Conservation (phyloP, 2,888 invertebrate species). For the Andrena camellia region DNA sequence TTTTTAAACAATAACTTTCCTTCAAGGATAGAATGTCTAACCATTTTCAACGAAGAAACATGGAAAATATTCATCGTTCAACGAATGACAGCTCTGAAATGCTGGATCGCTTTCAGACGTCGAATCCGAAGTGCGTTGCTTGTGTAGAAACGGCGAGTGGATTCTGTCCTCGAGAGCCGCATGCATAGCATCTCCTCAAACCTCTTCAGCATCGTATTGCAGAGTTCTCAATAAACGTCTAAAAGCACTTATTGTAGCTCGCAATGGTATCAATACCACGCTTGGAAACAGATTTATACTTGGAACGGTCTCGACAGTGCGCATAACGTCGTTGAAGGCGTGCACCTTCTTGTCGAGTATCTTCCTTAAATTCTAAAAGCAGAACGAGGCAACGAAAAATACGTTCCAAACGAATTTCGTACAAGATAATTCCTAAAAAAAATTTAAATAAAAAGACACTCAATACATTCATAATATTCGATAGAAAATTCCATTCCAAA, state of each 20-base stretch:
- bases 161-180: neutral
- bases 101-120: neutral
- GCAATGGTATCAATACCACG: neutral
- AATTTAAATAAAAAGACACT: no score
- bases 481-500: no score
- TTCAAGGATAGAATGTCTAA: no score
- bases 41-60: neutral
- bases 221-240: slow-evolving; percentile 8
- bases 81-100: neutral
- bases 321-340: no score
- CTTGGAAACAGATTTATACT: slow-evolving; percentile 4
- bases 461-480: no score
- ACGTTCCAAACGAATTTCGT: neutral
- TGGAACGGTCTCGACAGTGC: neutral
- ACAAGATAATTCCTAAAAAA: no score
- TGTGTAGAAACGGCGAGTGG: neutral
- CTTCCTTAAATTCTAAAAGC: neutral
- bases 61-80: neutral
- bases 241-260: slow-evolving; percentile 5
- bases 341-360: neutral
- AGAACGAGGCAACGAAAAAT: neutral
- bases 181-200: neutral
- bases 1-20: no score
- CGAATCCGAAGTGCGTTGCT: neutral
- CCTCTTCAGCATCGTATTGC: slow-evolving; percentile 1